Conservation (phyloP, 2,797 vertebrate genomes). For the Trachurus trachurus region DNA sequence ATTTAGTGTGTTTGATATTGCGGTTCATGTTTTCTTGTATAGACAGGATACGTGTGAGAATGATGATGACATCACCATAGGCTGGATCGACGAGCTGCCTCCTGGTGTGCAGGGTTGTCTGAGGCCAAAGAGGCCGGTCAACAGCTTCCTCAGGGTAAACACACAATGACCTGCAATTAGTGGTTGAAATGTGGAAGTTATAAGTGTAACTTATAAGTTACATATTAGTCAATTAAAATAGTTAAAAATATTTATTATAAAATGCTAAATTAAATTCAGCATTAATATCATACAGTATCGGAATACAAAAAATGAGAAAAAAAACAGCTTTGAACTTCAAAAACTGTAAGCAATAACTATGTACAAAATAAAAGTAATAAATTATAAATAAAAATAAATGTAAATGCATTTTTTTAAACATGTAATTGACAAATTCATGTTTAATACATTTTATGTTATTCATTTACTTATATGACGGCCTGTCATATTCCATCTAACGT, state of each 20-base stretch:
- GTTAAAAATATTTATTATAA: not conserved
- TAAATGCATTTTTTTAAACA: not conserved
- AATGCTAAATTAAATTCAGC: no score
- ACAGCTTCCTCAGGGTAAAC: conserved; percentile 91
- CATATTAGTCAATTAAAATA: not conserved
- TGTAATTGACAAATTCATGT: no score
- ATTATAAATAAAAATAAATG: no score
- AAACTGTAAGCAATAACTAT: not conserved
- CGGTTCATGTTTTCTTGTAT: not conserved
- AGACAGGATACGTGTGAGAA: conserved; percentile 92
- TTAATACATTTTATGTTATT: no score
- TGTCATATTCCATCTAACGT: not conserved
- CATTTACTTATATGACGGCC: not conserved
- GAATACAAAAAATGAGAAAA: no score
- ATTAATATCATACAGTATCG: no score
- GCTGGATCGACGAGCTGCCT: conserved; percentile 73
- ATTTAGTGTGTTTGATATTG: not conserved
- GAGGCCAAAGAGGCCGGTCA: conserved; percentile 84
- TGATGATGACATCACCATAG: conserved; percentile 88
- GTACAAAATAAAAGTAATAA: no score
- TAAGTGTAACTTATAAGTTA: no score
- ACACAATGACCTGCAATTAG: not conserved
- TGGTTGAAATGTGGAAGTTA: not conserved
- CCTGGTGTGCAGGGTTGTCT: conserved; percentile 88
- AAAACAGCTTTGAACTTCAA: no score